Conservation (phyloP, 2,888 invertebrate genomes). For the Arctia plantaginis region DNA sequence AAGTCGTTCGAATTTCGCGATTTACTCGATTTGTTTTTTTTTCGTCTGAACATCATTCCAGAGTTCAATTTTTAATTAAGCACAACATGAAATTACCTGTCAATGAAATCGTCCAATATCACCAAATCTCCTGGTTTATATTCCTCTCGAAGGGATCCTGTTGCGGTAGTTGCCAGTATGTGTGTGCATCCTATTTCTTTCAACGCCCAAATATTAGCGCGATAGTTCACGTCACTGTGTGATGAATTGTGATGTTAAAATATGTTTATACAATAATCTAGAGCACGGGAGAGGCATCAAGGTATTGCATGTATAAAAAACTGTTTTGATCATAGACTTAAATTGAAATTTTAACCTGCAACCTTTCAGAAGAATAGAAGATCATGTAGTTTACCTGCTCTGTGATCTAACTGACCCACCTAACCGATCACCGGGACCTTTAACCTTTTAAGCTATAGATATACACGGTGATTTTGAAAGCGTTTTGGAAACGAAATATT, state of each 20-base stretch:
- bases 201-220: conserved; percentile 98
- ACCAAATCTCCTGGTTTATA: conserved; percentile 96
- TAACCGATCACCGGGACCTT: neutral
- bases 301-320: too few species aligned
- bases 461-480: too few species aligned
- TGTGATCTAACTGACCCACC: neutral
- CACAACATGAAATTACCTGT: conserved; percentile 83
- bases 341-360: neutral
- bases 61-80: neutral
- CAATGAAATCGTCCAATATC: conserved; percentile 94
- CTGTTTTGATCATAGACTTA: neutral
- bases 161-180: conserved; percentile 96
- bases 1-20: neutral
- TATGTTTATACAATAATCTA: neutral
- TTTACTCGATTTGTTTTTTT: neutral
- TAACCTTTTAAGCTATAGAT: too few species aligned
- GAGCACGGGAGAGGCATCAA: neutral
- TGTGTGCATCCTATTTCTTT: conserved; percentile 95
- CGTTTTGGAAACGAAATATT: too few species aligned
- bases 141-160: conserved; percentile 94
- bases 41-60: neutral
- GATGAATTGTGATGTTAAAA: neutral
- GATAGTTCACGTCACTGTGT: conserved; percentile 94
- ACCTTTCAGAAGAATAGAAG: neutral
- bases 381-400: neutral